These are phyloP conservation scores for Pipistrellus pipistrellus DNA, from an alignment of 2,797 vertebrate genomes.

Conservation along the genomic window DNA sequence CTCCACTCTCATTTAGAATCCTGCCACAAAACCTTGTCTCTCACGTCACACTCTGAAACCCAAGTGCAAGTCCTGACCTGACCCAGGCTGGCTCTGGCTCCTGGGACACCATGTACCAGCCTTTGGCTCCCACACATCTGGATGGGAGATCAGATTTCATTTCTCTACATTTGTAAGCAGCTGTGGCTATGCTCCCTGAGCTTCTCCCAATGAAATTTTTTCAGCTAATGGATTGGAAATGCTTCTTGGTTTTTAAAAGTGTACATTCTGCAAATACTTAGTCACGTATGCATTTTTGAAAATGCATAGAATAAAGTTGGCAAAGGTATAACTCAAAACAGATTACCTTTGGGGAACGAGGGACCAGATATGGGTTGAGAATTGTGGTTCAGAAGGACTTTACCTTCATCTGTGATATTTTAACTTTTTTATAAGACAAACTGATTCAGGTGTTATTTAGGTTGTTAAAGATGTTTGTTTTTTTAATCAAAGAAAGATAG, in stretches of 20 bases:
- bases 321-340: neutral
- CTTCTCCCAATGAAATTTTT: neutral
- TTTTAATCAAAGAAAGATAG: neutral
- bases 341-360: neutral
- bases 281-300: neutral
- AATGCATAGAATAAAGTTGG: neutral
- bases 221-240: neutral
- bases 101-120: neutral
- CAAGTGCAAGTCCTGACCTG: neutral
- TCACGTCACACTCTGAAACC: neutral
- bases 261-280: neutral
- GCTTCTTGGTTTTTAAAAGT: neutral
- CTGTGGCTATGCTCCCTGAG: neutral
- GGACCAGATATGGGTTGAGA: neutral
- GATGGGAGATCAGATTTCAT: neutral
- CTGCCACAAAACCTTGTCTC: neutral
- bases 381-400: neutral
- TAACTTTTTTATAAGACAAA: neutral
- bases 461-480: neutral
- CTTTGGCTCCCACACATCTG: neutral
- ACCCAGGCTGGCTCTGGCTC: neutral
- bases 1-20: neutral
- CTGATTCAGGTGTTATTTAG: neutral
- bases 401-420: neutral
- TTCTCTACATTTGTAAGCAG: neutral